A percentile compares a stretch with the other conserved stretches of the same genome.
These are phyloP conservation scores for Matsumurasca onukii DNA, from an alignment of 1,140 invertebrate genomes.

Conservation along the genomic window DNA sequence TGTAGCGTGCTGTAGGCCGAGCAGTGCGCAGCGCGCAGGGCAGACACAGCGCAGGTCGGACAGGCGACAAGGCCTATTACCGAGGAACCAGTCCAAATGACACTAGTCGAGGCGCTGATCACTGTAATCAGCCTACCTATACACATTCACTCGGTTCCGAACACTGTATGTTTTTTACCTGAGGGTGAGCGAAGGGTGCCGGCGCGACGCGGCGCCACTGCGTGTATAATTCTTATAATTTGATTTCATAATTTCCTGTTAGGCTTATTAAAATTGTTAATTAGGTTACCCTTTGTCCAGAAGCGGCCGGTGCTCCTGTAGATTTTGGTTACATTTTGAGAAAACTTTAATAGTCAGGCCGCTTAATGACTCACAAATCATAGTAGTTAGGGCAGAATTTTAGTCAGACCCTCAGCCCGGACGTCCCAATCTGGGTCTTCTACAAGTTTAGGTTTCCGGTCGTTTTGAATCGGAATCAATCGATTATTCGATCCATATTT, in stretches of 20 bases:
- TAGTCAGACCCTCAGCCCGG: background rate
- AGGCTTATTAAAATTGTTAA: conserved; percentile 17
- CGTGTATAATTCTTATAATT: conserved; percentile 22
- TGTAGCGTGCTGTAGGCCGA: background rate
- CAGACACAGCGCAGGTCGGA: background rate
- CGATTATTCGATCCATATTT: background rate
- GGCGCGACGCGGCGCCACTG: conserved; percentile 3
- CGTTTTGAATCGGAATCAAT: background rate
- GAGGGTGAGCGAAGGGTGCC: background rate
- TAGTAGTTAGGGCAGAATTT: conserved; percentile 19
- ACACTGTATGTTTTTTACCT: background rate
- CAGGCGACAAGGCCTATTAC: conserved; percentile 13
- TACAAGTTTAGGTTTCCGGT: conserved; percentile 9
- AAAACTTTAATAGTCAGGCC: background rate
- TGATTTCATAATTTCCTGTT: conserved; percentile 23
- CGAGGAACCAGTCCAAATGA: conserved; percentile 3
- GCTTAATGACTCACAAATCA: conserved; percentile 22
- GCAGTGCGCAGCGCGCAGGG: background rate
- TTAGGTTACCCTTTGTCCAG: conserved; percentile 21
- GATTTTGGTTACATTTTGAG: conserved; percentile 11
- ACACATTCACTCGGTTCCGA: background rate
- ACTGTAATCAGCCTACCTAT: background rate
- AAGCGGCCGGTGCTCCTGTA: conserved; percentile 5
- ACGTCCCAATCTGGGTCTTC: background rate
- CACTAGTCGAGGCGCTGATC: conserved; percentile 1